These are phyloP conservation scores for Sternotherus odoratus DNA, from an alignment of 2,797 vertebrate species.

Conservation along the genomic window DNA sequence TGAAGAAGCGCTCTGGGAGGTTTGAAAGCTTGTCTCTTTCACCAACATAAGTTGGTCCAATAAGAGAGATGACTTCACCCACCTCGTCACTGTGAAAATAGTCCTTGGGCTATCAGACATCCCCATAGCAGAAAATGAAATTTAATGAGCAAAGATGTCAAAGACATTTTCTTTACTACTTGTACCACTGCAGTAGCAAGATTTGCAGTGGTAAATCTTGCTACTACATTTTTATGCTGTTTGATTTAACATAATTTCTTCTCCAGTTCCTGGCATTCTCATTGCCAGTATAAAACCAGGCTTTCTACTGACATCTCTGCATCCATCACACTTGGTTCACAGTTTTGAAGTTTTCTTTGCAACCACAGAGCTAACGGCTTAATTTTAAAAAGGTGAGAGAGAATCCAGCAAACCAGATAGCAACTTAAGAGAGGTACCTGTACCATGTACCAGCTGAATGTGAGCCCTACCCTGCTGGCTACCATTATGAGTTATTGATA, in stretches of 20 bases:
- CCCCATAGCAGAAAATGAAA: conserved; percentile 53
- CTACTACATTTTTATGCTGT: conserved; percentile 22
- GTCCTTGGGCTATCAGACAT: conserved; percentile 18
- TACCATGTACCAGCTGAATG: background rate
- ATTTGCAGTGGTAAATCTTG: conserved; percentile 67
- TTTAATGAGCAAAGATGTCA: background rate
- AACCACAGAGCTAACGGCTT: background rate
- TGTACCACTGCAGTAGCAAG: background rate
- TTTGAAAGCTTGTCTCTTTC: background rate
- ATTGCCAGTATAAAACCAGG: background rate
- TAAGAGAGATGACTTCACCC: background rate
- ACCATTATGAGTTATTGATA: background rate
- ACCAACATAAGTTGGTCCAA: background rate
- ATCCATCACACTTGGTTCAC: background rate
- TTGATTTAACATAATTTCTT: conserved; percentile 25
- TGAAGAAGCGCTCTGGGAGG: background rate
- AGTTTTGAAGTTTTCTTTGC: fast-evolving
- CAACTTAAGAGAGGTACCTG: background rate
- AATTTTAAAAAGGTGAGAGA: background rate
- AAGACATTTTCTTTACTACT: conserved; percentile 40
- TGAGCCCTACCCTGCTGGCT: background rate
- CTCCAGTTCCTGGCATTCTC: background rate
- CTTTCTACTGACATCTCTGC: background rate
- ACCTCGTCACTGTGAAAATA: conserved; percentile 15
- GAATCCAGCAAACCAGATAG: background rate